Evolutionary conservation across 2,113 vertebrate genomes (phyloP), one percentile per base, ranked within the genome.

Genomic region (Corvus moneduloides): DNA sequence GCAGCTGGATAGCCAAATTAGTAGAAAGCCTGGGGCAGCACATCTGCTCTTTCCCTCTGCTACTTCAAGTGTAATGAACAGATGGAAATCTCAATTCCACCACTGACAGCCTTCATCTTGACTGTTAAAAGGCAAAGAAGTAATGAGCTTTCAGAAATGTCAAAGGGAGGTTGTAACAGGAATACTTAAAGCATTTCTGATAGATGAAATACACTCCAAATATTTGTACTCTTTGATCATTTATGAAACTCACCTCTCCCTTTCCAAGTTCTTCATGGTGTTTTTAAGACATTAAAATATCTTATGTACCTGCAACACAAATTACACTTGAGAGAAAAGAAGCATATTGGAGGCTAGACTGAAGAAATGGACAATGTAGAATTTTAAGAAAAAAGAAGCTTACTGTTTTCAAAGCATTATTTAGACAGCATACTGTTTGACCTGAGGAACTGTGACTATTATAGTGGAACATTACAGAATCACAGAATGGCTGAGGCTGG

Each of bases 71-170:
- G 83, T 43, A 90, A 92, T 4, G 33, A 95, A 56, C 76, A 94
- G 62, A 96, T 93, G 90, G 87, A 87, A 95, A 95, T 64, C 77
- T 87, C 7, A 8, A 72, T 89, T 84, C 27, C 37, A 88, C 16
- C 26, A 55, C 52, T 89, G 89, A 90, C 62, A 83, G 77, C 61
- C 46, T 86, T 95, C 88, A 93, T 55, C 35, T 62, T 84, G 63
- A 68, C 16, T 75, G 20, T 62, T 63, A 83, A 89, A 91, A 77
- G 33, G 68, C 51, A 75, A 56, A 84, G 43, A 54, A 77, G n/a
- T 33, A 87, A 91, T 35, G 74, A 87, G 67, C 87, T 87, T 89
- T 73, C 74, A 61, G 55, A 89, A 94, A 78, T 7, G n/a, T 80
- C 89, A 87, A 62, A 78, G 32, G 33, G 39, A 79, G 32, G 14